Percentiles rank a stretch among this genome's conserved stretches.
Conservation (phyloP, 2,888 invertebrate genomes). For the Pammene aurita region DNA sequence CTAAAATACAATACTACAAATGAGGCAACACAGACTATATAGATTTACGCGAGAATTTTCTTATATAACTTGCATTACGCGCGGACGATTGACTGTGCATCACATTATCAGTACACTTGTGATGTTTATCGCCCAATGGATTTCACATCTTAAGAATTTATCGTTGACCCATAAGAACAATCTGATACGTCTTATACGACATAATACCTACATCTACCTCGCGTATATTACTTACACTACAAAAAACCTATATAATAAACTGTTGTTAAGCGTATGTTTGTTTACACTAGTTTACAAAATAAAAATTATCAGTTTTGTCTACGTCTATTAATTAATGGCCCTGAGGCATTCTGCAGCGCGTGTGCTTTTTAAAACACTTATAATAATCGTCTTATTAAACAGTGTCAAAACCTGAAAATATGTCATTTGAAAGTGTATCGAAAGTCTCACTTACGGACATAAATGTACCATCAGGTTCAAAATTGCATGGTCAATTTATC, state of each 20-base stretch:
- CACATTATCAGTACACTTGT: conserved; percentile 39
- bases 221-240: conserved; percentile 19
- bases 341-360: neutral
- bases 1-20: conserved; percentile 60
- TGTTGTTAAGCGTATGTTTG: conserved; percentile 37
- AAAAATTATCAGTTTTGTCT: neutral
- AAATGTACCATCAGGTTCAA: no score
- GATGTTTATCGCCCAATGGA: conserved; percentile 41
- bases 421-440: conserved; percentile 2
- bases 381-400: neutral
- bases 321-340: conserved; percentile 3
- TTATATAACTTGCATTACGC: conserved; percentile 48
- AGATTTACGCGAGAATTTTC: conserved; percentile 52
- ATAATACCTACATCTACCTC: conserved; percentile 10
- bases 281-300: conserved; percentile 27
- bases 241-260: conserved; percentile 20
- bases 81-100: conserved; percentile 36
- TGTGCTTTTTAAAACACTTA: neutral
- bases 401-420: no score
- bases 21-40: conserved; percentile 59
- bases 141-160: conserved; percentile 41
- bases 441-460: neutral
- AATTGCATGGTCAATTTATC: no score
- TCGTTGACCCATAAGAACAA: conserved; percentile 41
- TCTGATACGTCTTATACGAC: conserved; percentile 31